Base-by-base conservation (phyloP, 2,797 vertebrate species). In the Sebastes variabilis region DNA sequence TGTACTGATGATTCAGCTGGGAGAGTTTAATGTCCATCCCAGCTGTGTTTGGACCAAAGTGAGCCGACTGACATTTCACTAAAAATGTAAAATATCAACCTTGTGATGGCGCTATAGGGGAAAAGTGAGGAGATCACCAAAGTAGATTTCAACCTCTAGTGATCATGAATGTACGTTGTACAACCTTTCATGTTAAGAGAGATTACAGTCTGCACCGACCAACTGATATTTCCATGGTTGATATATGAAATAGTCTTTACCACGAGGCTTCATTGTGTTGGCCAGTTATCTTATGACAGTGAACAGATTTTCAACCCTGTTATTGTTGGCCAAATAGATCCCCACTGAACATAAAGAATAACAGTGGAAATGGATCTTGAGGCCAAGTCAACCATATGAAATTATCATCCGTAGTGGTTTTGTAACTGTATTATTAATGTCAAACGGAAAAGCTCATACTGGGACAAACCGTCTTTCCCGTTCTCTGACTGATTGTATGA, bases 361-460 rank as follows among this genome's bases (percentile, higher is more conserved):
- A 56, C 14, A 22, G 38, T 73, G 72, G 80, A 85, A 91, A 80
- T 81, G 64, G 56, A 82, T 85, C 88, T 42, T 5, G 42, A 77
- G 61, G 61, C 64, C 55, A 58, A 80, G 70, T 66, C 58, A 25
- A 49, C 83, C 65, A n/a, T 59, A 70, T 65, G 56, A 76, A 81
- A 72, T 68, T 55, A 81, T 85, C 78, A 74, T 81, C 73, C 60
- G 25, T 3, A 67, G 79, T 52, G 79, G 81, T 66, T 88, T 79
- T 62, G 69, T 81, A 82, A 83, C 72, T 27, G 30, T 86, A 38
- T 88, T 84, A 88, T 91, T 90, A 87, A 90, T 83, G 80, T 88
- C 77, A 84, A 74, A 79, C 32, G 52, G 54, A 82, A 75, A 87
- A 77, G 42, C 82, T 81, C 79, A 55, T 32, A 32, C 75, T 67